Conservation (phyloP, 2,888 invertebrate genomes). For the Temnothorax rugatulus region DNA sequence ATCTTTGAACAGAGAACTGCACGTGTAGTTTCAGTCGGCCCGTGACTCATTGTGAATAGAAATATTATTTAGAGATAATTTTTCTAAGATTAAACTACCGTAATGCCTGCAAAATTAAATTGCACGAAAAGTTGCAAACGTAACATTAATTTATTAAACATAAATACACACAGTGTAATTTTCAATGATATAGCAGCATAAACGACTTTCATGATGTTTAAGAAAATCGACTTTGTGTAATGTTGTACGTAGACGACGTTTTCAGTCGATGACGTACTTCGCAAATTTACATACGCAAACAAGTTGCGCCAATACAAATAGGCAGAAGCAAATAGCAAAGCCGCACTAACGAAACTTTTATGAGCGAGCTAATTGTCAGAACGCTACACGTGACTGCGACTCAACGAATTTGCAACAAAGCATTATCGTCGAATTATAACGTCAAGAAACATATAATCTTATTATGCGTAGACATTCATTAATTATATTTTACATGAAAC, state of each 20-base stretch:
- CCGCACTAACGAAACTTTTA: constrained; percentile 53
- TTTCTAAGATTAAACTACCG: constrained; percentile 11
- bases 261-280: constrained; percentile 49
- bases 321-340: constrained; percentile 57
- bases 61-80: not conserved
- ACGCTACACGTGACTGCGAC: constrained; percentile 13
- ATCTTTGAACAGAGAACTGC: not conserved
- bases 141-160: constrained; percentile 15
- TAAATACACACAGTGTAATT: not conserved
- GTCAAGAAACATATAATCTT: not conserved
- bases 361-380: constrained; percentile 46
- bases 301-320: constrained; percentile 57
- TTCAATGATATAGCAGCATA: not conserved
- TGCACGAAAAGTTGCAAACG: not conserved
- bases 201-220: constrained; percentile 27
- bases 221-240: constrained; percentile 39
- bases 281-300: constrained; percentile 57
- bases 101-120: not conserved
- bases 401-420: constrained; percentile 37
- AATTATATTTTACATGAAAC: not conserved
- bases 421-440: constrained; percentile 20
- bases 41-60: not conserved
- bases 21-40: not conserved
- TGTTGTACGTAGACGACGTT: constrained; percentile 5
- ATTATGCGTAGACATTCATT: not conserved